A percentile compares a stretch with the other conserved stretches of the same genome.
These are phyloP conservation scores for Petrolisthes manimaculis DNA, from an alignment of 2,888 invertebrate genomes.

Conservation along the genomic window DNA sequence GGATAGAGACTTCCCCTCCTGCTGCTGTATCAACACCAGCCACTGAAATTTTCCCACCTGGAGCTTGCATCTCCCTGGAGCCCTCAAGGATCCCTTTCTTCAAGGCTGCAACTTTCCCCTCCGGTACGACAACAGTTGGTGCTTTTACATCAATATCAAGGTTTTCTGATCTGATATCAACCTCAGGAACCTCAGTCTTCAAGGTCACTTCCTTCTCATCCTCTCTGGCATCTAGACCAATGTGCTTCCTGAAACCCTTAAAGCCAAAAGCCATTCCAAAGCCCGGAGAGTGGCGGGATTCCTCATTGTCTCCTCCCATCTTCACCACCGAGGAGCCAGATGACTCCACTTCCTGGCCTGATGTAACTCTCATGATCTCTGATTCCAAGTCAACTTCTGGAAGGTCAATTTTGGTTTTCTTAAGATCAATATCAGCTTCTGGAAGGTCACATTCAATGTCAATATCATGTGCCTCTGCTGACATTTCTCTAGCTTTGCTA, in stretches of 20 bases:
- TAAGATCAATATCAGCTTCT: constrained; percentile 51
- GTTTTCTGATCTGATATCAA: not conserved
- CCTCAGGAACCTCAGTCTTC: not conserved
- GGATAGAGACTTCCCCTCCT: not conserved
- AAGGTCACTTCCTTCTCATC: not conserved
- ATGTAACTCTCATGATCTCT: not conserved
- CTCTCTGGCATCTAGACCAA: constrained; percentile 33
- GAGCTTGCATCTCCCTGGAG: not conserved
- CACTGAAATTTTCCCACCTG: not conserved
- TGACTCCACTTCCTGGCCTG: not conserved
- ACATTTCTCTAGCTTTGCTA: not conserved
- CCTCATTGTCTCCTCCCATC: constrained; percentile 5
- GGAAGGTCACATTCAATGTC: constrained; percentile 49
- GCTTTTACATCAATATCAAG: not conserved
- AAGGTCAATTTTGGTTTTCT: constrained; percentile 38
- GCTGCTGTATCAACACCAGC: not conserved
- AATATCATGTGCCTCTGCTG: constrained; percentile 21
- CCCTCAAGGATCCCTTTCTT: constrained; percentile 33
- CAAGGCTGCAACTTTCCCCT: constrained; percentile 35
- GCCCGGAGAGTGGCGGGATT: constrained; percentile 38
- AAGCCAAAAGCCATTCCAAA: constrained; percentile 56
- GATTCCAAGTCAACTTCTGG: constrained; percentile 40
- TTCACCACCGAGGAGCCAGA: not conserved
- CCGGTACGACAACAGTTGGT: constrained; percentile 18
- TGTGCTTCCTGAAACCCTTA: constrained; percentile 55